Conservation (phyloP, 2,113 vertebrate genomes). For the Nothobranchius kuhntae region DNA sequence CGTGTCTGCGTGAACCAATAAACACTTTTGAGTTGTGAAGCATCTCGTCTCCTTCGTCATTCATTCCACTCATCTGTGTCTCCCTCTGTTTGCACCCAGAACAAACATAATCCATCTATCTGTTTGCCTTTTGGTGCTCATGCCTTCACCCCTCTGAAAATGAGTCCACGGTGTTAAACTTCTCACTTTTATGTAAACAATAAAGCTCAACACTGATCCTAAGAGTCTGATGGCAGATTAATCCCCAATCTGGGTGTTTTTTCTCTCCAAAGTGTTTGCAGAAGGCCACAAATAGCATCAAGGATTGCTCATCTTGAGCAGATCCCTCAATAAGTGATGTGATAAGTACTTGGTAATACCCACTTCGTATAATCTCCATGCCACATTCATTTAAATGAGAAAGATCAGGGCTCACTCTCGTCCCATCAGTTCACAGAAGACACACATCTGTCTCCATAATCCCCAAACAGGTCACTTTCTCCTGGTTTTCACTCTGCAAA, state of each 20-base stretch:
- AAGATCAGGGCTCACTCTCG: conserved; percentile 55
- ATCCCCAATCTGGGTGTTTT: conserved; percentile 15
- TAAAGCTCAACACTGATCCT: not conserved
- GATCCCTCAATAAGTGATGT: conserved; percentile 58
- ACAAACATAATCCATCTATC: conserved; percentile 47
- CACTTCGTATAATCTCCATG: conserved; percentile 57
- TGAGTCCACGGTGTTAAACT: not conserved
- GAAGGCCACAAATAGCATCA: conserved; percentile 15
- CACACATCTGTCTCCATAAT: conserved; percentile 69
- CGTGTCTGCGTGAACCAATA: conserved; percentile 63
- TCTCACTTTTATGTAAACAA: conserved; percentile 24
- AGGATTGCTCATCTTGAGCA: conserved; percentile 30
- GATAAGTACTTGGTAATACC: conserved; percentile 65
- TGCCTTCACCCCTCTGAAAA: too few species aligned
- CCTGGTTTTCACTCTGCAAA: conserved; percentile 31
- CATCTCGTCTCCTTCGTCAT: conserved; percentile 63
- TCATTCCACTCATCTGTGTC: conserved; percentile 60
- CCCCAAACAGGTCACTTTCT: conserved; percentile 40
- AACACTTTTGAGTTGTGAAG: conserved; percentile 56
- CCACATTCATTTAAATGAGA: conserved; percentile 62
- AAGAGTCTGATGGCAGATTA: conserved; percentile 33
- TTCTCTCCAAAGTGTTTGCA: not conserved
- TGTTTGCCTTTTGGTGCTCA: too few species aligned
- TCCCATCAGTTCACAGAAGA: conserved; percentile 45
- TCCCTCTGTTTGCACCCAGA: conserved; percentile 56